Evolutionary conservation across 1,140 invertebrate species (phyloP), one percentile per base, ranked within the genome.

Genomic region (Nomia melanderi): DNA sequence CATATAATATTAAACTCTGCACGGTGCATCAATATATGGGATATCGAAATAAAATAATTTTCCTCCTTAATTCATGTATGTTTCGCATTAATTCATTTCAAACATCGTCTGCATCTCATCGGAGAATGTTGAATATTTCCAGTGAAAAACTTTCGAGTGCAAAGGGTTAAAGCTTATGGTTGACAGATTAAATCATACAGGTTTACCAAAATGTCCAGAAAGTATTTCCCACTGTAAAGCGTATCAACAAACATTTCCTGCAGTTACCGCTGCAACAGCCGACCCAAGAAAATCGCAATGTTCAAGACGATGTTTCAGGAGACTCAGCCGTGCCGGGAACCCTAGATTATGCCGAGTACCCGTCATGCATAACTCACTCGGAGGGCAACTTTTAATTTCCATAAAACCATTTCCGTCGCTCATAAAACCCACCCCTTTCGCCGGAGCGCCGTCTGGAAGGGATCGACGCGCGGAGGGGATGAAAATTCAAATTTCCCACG

Each of bases 301-400:
- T 23, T 25, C 33, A 0, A 20, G 29, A 14, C 27, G 27, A 14
- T 62, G 56, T 50, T 73, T n/a, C 31, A n/a, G 9, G 17, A 33
- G 44, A 14, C 33, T 8, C 36, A 65, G 14, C 9, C 44, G 41
- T 7, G 20, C 41, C 62, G 12, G 41, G 41, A 73, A 59, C 56
- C 47, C 64, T 78, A 56, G 67, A 83, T 83, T 78, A 78, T 74
- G 59, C 39, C 29, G 60, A 25, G 47, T 71, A 29, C 47, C n/a
- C 39, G 47, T n/a, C 31, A 69, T 54, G 80, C 87, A 88, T 90
- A 88, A 90, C 85, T 90, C 85, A 84, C 74, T 76, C 60, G 53
- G 64, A 70, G 77, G 71, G 87, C 78, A 88, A 89, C 85, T 88
- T 90, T 90, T 90, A 90, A 89, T 90, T 90, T 90, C 81, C 89